These are phyloP conservation scores for Mola mola DNA, from an alignment of 2,113 vertebrate species.

Conservation along the genomic window DNA sequence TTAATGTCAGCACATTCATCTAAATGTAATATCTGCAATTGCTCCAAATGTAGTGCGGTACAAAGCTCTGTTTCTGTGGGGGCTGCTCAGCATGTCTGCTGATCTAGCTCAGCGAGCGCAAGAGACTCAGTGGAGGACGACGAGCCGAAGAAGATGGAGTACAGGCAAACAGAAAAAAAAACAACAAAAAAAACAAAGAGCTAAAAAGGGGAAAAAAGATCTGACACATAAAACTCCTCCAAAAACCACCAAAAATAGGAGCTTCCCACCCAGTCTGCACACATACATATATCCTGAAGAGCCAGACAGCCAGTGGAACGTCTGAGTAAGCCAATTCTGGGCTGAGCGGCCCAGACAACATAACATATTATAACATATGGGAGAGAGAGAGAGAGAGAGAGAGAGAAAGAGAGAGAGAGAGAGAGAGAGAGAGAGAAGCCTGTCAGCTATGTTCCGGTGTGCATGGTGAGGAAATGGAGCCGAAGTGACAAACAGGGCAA, in stretches of 20 bases:
- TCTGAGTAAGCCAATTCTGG: slow-evolving; percentile 32
- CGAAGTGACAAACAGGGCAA: too few species aligned
- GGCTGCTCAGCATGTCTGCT: too few species aligned
- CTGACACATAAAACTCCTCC: slow-evolving; percentile 7
- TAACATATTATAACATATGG: too few species aligned
- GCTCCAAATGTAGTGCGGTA: too few species aligned
- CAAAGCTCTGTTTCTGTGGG: not conserved
- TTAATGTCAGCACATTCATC: too few species aligned
- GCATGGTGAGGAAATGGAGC: too few species aligned
- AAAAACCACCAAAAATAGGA: slow-evolving; percentile 45
- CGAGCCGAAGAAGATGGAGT: too few species aligned
- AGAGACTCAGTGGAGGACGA: too few species aligned
- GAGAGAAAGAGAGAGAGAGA: not conserved
- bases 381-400: not conserved
- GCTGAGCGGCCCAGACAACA: not conserved
- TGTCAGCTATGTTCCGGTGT: too few species aligned
- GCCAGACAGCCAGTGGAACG: slow-evolving; percentile 55
- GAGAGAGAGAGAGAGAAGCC: not conserved
- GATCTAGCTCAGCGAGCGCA: too few species aligned
- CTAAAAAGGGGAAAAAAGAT: not conserved
- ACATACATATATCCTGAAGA: not conserved
- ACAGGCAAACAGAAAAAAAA: not conserved
- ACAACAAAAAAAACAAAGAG: not conserved
- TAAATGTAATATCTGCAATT: too few species aligned
- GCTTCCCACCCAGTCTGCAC: slow-evolving; percentile 27